Conservation (phyloP, 2,113 vertebrate genomes). For the Zeus faber region DNA sequence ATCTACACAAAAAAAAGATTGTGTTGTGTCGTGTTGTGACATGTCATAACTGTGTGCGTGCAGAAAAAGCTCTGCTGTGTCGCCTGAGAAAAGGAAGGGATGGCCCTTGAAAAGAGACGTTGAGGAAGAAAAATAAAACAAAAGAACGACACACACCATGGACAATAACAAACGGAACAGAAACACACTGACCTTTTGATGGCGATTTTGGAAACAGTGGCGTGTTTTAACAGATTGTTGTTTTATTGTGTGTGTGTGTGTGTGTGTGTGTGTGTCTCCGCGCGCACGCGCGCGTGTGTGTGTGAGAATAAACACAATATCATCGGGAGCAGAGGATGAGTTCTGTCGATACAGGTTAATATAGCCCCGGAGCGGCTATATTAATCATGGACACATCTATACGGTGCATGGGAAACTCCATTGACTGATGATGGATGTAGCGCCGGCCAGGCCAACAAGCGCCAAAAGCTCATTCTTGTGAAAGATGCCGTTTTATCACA, state of each 20-base stretch:
- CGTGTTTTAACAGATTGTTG: not conserved
- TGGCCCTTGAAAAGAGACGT: too few species aligned
- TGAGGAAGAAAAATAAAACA: too few species aligned
- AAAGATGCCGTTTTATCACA: too few species aligned
- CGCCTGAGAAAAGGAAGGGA: too few species aligned
- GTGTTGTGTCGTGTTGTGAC: too few species aligned
- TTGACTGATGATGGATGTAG: slow-evolving; percentile 53
- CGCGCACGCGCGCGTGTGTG: too few species aligned
- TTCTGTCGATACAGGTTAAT: slow-evolving; percentile 61
- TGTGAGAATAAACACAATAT: slow-evolving; percentile 51
- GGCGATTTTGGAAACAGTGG: not conserved
- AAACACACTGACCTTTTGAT: slow-evolving; percentile 1
- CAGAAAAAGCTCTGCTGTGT: too few species aligned
- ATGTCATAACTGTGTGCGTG: too few species aligned
- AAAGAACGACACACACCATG: too few species aligned
- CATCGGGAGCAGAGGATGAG: slow-evolving; percentile 56
- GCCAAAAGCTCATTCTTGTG: slow-evolving; percentile 61
- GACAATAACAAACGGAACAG: not conserved
- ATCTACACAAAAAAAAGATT: too few species aligned
- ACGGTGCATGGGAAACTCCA: slow-evolving; percentile 33
- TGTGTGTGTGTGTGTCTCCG: not conserved
- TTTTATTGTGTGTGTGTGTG: slow-evolving; percentile 8
- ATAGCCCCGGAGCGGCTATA: slow-evolving; percentile 63
- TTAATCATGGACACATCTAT: slow-evolving; percentile 60
- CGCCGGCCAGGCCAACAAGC: too few species aligned